Percentiles rank a stretch among this genome's conserved stretches.
Conservation (phyloP, 2,113 vertebrate genomes). For the Variabilichromis moorii region DNA sequence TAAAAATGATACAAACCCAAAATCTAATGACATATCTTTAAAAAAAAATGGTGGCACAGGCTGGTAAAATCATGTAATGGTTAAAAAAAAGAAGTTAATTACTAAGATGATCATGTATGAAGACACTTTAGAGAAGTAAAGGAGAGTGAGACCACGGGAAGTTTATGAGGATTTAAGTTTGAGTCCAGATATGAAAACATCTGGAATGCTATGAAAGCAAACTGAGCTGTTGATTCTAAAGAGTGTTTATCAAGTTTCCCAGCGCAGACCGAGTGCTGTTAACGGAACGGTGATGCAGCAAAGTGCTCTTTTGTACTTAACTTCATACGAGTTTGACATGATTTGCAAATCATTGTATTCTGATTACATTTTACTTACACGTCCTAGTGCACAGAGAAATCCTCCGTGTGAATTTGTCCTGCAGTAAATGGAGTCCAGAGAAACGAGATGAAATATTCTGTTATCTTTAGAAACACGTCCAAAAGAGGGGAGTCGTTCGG, state of each 20-base stretch:
- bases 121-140: background rate
- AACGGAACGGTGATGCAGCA: background rate
- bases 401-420: background rate
- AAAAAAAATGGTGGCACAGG: background rate
- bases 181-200: background rate
- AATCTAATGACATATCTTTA: background rate
- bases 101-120: background rate
- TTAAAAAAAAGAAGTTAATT: background rate
- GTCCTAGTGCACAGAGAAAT: background rate
- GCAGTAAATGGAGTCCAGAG: background rate
- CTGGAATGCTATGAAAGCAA: background rate
- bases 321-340: background rate
- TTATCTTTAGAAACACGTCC: conserved; percentile 71
- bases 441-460: background rate
- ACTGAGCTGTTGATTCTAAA: background rate
- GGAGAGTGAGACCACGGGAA: background rate
- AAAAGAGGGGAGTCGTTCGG: conserved; percentile 89
- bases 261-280: background rate
- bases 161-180: background rate
- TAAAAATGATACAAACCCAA: background rate
- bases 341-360: background rate
- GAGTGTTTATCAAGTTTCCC: background rate
- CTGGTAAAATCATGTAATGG: background rate
- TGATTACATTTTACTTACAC: background rate
- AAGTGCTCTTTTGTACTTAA: background rate